Conservation (phyloP, 2,888 invertebrate species). For the Harpagoxenus sublaevis region DNA sequence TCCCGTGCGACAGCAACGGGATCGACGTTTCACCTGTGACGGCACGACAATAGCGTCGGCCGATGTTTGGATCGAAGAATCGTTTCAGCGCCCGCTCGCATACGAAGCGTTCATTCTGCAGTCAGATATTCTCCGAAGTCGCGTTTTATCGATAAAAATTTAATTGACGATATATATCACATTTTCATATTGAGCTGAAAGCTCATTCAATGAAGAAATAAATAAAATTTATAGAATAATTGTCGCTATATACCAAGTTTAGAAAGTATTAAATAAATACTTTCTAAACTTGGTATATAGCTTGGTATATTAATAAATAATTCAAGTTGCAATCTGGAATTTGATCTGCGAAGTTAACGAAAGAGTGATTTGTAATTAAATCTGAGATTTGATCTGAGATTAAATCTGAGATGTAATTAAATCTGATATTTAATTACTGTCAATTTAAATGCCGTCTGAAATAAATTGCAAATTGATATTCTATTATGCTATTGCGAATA, state of each 20-base stretch:
- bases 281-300: too few relatives aligned
- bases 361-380: background rate
- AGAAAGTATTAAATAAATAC: background rate
- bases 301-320: too few relatives aligned
- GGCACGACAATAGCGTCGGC: constrained; percentile 50
- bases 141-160: background rate
- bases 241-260: background rate
- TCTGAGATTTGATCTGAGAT: too few relatives aligned
- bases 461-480: background rate
- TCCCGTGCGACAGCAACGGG: constrained; percentile 47
- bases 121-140: background rate
- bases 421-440: background rate
- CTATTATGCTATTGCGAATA: background rate
- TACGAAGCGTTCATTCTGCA: background rate
- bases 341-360: background rate
- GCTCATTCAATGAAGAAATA: too few relatives aligned
- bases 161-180: background rate
- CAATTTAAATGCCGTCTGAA: background rate
- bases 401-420: background rate
- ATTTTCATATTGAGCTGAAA: background rate
- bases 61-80: constrained; percentile 20
- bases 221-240: background rate
- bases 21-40: constrained; percentile 56
- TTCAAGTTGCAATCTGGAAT: background rate
- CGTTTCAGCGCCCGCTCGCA: constrained; percentile 43